Percentiles rank a stretch among this genome's conserved stretches.
Conservation (phyloP, 2,797 vertebrate species). For the Spizella passerina region DNA sequence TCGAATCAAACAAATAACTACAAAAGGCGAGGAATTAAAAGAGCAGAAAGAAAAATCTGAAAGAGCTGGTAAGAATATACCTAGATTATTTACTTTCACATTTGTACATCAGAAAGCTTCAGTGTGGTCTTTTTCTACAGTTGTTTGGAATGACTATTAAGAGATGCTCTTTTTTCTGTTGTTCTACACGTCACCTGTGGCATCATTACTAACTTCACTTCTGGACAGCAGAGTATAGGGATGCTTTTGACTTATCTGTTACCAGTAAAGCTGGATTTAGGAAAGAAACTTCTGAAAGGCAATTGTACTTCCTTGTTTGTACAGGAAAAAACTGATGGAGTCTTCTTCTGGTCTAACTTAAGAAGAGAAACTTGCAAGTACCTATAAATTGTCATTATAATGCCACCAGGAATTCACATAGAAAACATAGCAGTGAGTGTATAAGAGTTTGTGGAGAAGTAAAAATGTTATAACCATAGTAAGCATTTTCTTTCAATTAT, state of each 20-base stretch:
- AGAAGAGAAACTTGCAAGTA: background rate
- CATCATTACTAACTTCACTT: background rate
- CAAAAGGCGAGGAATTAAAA: constrained; percentile 87
- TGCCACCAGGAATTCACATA: background rate
- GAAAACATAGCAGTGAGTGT: background rate
- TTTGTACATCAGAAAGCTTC: background rate
- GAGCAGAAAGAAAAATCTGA: constrained; percentile 95
- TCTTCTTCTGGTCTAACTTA: background rate
- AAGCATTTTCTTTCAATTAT: background rate
- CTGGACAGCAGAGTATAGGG: background rate
- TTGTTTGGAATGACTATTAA: background rate
- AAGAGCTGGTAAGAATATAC: constrained; percentile 86
- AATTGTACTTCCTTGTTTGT: background rate
- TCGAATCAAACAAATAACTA: constrained; percentile 83
- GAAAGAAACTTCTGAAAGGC: background rate
- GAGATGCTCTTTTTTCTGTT: background rate
- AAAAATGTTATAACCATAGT: background rate
- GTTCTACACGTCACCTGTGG: background rate
- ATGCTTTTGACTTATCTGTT: background rate
- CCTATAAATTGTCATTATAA: background rate
- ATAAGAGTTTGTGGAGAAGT: background rate
- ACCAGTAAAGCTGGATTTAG: background rate
- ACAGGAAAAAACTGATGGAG: background rate
- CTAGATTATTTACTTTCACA: background rate
- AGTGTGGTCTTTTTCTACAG: background rate